phyloP scores from a whole-genome alignment of 2,797 vertebrate genomes.

The Aselliscus stoliczkanus region DNA sequence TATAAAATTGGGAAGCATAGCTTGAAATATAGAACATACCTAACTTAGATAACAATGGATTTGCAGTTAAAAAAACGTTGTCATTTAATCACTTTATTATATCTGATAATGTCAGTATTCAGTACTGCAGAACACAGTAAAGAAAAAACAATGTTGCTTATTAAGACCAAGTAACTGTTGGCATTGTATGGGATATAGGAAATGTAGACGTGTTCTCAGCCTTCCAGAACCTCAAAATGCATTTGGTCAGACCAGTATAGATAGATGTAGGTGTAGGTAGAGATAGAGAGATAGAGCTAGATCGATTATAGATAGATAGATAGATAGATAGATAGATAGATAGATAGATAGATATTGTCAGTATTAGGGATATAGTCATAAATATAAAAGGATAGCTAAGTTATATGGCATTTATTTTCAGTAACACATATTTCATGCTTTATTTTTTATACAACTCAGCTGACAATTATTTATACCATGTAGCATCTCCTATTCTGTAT shows the following conservation, averaged over 20 bases:
- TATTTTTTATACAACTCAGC: background rate
- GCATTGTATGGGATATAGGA: background rate
- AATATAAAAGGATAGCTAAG: background rate
- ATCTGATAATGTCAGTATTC: background rate
- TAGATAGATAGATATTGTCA: no score
- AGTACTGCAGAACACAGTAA: background rate
- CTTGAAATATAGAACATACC: background rate
- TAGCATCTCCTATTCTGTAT: background rate
- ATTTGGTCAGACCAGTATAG: background rate
- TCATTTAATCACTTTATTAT: background rate
- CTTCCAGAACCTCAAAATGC: background rate
- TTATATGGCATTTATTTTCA: background rate
- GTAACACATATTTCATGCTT: background rate
- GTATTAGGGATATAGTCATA: no score
- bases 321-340: background rate
- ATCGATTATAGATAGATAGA: no score
- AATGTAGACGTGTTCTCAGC: background rate
- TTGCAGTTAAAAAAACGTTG: background rate
- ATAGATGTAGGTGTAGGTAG: background rate
- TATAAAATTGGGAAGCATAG: background rate
- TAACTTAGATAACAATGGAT: background rate
- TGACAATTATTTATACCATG: background rate
- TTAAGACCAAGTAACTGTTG: background rate
- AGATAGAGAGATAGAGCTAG: no score
- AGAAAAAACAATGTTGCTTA: background rate